A percentile compares a stretch with the other conserved stretches of the same genome.
These are phyloP conservation scores for Chloropsis cyanopogon DNA, from an alignment of 2,113 vertebrate genomes.

Conservation along the genomic window DNA sequence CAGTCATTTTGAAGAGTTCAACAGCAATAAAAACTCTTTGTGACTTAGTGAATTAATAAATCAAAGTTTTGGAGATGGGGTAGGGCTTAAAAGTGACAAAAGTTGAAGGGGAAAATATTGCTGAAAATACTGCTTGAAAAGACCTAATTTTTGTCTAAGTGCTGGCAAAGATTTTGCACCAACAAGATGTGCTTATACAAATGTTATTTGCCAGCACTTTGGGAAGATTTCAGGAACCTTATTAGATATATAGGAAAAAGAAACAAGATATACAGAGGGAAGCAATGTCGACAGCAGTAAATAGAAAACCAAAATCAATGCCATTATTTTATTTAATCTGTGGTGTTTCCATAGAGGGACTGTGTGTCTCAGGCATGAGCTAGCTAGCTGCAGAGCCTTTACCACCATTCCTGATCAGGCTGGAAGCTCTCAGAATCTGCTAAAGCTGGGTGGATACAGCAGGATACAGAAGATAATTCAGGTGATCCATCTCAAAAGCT, in stretches of 20 bases:
- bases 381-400: neutral
- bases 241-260: neutral
- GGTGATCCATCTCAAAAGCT: neutral
- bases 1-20: neutral
- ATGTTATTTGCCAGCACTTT: neutral
- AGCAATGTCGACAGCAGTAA: neutral
- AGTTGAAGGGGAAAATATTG: neutral
- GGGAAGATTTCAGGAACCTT: neutral
- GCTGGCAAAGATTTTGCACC: neutral
- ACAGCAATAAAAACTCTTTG: neutral
- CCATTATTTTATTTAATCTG: neutral
- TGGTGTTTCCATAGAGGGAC: neutral
- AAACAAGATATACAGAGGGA: neutral
- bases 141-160: neutral
- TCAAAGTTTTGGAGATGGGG: neutral
- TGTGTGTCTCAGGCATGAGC: neutral
- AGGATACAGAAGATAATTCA: neutral
- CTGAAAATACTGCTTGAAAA: neutral
- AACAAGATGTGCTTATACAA: neutral
- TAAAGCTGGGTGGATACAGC: neutral
- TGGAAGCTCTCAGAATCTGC: neutral
- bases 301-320: neutral
- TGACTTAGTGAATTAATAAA: neutral
- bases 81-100: neutral
- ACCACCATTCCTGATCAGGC: neutral